Conservation (phyloP, 1,140 invertebrate species). For the Trichonephila clavata region DNA sequence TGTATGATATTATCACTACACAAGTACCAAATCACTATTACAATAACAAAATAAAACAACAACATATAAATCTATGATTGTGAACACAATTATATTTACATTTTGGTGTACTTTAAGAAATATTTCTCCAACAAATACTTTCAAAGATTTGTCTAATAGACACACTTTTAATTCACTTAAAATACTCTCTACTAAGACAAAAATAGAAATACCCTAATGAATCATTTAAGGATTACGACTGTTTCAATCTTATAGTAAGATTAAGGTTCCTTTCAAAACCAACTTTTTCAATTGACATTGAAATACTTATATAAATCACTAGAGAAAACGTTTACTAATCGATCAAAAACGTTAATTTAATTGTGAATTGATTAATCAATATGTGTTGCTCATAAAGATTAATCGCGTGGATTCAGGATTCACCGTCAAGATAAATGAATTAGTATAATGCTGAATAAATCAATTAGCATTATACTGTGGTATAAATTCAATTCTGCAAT, state of each 20-base stretch:
- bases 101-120: background rate
- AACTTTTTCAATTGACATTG: background rate
- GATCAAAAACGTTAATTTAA: background rate
- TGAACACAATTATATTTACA: constrained; percentile 8
- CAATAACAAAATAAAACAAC: background rate
- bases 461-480: too few species aligned
- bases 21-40: constrained; percentile 2
- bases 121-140: background rate
- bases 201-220: background rate
- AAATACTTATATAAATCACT: background rate
- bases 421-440: too few species aligned
- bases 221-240: background rate
- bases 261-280: background rate
- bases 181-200: background rate
- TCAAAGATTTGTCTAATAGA: background rate
- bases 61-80: background rate
- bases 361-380: too few species aligned
- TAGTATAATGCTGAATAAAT: too few species aligned
- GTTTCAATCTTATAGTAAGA: background rate
- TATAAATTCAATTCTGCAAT: too few species aligned
- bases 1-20: background rate
- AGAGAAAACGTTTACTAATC: background rate
- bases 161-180: background rate
- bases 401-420: too few species aligned
- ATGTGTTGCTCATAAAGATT: too few species aligned